Evolutionary conservation across 64 coral and sea anemone species (phyloP), one percentile per base, ranked within the genome.

Genomic region (Cladopsammia gracilis): DNA sequence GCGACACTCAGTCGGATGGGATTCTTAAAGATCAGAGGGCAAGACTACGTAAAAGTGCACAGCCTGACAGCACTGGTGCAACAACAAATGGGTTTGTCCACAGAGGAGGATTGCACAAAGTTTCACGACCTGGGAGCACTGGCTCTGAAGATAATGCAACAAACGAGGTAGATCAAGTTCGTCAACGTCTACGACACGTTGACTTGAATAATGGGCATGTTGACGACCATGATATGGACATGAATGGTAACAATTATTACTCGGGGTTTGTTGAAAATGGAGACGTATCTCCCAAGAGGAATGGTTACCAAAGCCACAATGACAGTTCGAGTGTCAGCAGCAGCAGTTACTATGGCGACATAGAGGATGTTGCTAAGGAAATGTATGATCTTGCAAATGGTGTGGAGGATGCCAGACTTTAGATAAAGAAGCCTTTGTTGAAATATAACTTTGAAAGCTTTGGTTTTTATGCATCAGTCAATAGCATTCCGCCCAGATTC

Each of bases 331-430:
- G 96, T 65, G 81, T 79, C 10, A 94, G 87, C 47, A 97, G 96
- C 70, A 97, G 96, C 48, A 97, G 91, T 68, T 97, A 97, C 68
- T 97, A 88, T 84, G 96, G 80, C 10, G 96, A 97, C 84, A 94
- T 94, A 19, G 96, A 97, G 7, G 96, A 97, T 47, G 76, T 86
- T 58, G 66, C 78, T 25, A 95, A 87, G 72, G 93, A 95, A 7
- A 84, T 84, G 44, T 84, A 67, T 24, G 42, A 84, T 62, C 42
- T 64, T 13, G 77, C 77, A 60, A 79, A 79, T 13, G 5, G 50
- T 60, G 77, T 58, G 7, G 60, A 48, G 48, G 61, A 84, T 84
- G 18, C 44, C 62, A 84, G 80, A 84, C 62, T 84, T 46, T 84
- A 84, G 80, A 51, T 4, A 50, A 22, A 46, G 53, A 1, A 34